Base-by-base conservation (phyloP, 2,888 invertebrate species). In the Clunio marinus region DNA sequence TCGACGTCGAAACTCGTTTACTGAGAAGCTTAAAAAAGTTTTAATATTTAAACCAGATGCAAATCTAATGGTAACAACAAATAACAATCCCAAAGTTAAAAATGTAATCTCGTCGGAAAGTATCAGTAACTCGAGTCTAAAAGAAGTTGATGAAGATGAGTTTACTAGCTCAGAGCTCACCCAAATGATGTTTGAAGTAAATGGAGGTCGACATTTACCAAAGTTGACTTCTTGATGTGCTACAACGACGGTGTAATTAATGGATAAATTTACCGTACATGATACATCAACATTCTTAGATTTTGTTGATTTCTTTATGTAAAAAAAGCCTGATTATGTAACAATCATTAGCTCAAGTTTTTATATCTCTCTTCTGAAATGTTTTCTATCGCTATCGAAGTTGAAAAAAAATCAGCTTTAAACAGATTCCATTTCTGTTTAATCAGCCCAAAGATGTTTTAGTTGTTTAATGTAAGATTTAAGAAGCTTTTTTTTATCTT, bases 121-220 rank as follows among this genome's bases (percentile, higher is more conserved):
- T n/a, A 88, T 89, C 73, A 88, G 88, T 75, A 88, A 89, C 78
- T 88, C 88, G 69, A 88, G 88, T 73, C 81, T 89, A n/a, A 84
- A 86, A 67, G 88, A 88, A 75, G 79, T 87, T 70, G 88, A 87
- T 72, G 86, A 82, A 66, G 81, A 84, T 35, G 88, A 88, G 72
- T 83, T 86, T 72, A 85, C 84, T 8, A 85, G 86, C 7, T 82
- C 84, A 63, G 88, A 89, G 74, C 80, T 89, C 67, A 86, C 87
- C 15, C 82, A 82, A 20, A 87, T 85, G 76, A 85, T 88, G 86
- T 85, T 85, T 68, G 84, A 87, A 75, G 80, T 88, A 60, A 88
- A 88, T 72, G 76, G 76, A 69, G 77, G 78, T 37, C 66, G 69
- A 32, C 32, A 32, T 10, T 10, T 32, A 32, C 5, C 32, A 7